Evolutionary conservation across 1,140 invertebrate genomes (phyloP).

Genomic region (Aphaenogaster rudis): DNA sequence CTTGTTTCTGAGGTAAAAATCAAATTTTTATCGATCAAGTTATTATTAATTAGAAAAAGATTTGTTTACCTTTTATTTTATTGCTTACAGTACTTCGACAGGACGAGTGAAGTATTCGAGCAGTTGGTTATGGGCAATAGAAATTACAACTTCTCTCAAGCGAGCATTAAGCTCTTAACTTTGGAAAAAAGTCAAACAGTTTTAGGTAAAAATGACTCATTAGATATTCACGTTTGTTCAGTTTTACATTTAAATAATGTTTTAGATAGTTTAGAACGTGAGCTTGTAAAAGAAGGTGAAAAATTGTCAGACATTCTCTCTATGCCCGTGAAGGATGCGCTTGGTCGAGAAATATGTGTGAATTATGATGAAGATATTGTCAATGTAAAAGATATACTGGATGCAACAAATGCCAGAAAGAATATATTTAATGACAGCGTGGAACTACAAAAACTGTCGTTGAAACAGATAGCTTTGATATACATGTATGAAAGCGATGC

Average conservation of each 20-base stretch:
- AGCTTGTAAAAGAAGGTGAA: conserved; percentile 92
- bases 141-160: conserved; percentile 87
- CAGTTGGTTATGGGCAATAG: conserved; percentile 89
- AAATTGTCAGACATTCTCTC: conserved; percentile 93
- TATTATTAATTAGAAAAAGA: not conserved
- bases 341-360: conserved; percentile 91
- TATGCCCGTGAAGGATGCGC: conserved; percentile 93
- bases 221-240: conserved; percentile 14
- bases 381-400: conserved; percentile 91
- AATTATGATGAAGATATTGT: conserved; percentile 92
- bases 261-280: conserved; percentile 89
- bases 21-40: not conserved
- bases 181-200: conserved; percentile 87
- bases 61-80: not conserved
- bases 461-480: conserved; percentile 92
- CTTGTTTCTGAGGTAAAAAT: conserved; percentile 90
- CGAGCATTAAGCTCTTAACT: conserved; percentile 86
- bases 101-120: conserved; percentile 90
- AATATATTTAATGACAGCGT: conserved; percentile 91
- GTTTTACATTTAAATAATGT: conserved; percentile 35
- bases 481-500: conserved; percentile 92
- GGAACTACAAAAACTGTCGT: conserved; percentile 91
- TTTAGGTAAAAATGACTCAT: conserved; percentile 74
- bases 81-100: conserved; percentile 88
- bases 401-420: conserved; percentile 89